Evolutionary conservation across 2,888 invertebrate species (phyloP).

Genomic region (Carterocephalus palaemon): DNA sequence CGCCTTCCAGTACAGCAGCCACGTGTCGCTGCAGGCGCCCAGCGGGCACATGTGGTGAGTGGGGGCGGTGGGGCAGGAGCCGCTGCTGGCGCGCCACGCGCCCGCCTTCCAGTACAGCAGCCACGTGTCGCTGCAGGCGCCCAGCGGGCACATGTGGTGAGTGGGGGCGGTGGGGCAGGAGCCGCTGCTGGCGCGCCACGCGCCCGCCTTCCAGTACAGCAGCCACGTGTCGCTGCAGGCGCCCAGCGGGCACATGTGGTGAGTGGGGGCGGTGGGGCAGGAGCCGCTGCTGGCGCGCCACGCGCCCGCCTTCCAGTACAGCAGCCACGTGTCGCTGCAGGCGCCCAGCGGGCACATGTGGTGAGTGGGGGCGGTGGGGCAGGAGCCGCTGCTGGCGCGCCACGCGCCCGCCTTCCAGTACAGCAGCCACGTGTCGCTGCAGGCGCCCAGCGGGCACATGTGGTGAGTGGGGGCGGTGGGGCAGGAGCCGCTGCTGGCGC

Average conservation of each 20-base stretch:
- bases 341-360: conserved; percentile 98
- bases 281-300: conserved; percentile 94
- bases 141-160: conserved; percentile 99
- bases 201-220: conserved; percentile 97
- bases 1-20: conserved; percentile 95
- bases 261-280: conserved; percentile 99
- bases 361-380: conserved; percentile 94
- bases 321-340: conserved; percentile 97
- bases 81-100: conserved; percentile 89
- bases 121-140: conserved; percentile 97
- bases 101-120: conserved; percentile 99
- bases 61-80: conserved; percentile 99
- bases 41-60: no score
- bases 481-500: conserved; percentile 95
- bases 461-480: conserved; percentile 99
- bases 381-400: conserved; percentile 94
- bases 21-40: conserved; percentile 95
- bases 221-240: conserved; percentile 97
- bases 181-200: conserved; percentile 96
- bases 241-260: conserved; percentile 92
- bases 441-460: conserved; percentile 95
- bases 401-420: conserved; percentile 99
- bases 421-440: conserved; percentile 93
- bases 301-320: conserved; percentile 97
- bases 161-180: conserved; percentile 92